phyloP scores from a whole-genome alignment of 2,888 invertebrate genomes.

The Adela reaumurella region DNA sequence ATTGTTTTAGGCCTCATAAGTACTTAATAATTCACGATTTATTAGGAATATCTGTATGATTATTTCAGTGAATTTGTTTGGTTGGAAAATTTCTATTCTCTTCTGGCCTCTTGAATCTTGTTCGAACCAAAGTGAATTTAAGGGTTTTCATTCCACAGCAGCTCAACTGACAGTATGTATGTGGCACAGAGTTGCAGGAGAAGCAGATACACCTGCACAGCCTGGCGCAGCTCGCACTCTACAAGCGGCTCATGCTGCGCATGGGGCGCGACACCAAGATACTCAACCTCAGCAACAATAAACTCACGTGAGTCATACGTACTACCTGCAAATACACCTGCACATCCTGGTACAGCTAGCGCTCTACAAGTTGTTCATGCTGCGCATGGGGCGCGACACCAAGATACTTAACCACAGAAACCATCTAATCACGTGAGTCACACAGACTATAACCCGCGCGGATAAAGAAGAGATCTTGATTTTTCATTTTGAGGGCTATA shows the following conservation, averaged over 20 bases:
- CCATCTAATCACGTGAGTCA: slow-evolving; percentile 32
- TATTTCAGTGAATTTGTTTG: no score
- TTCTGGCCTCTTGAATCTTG: neutral
- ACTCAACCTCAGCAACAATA: slow-evolving; percentile 36
- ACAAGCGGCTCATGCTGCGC: slow-evolving; percentile 39
- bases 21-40: no score
- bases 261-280: slow-evolving; percentile 36
- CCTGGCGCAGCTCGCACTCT: slow-evolving; percentile 26
- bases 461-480: no score
- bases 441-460: no score
- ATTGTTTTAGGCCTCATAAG: slow-evolving; percentile 1
- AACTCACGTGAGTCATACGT: slow-evolving; percentile 24
- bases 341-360: slow-evolving; percentile 31
- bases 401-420: slow-evolving; percentile 34
- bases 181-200: slow-evolving; percentile 31
- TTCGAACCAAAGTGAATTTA: neutral
- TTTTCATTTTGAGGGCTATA: no score
- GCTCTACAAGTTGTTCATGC: slow-evolving; percentile 37
- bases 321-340: slow-evolving; percentile 23
- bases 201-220: slow-evolving; percentile 36
- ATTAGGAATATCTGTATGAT: no score
- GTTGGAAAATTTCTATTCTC: no score
- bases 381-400: slow-evolving; percentile 38
- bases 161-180: neutral
- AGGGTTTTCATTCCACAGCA: neutral